Percentiles rank a stretch among this genome's conserved stretches.
Conservation (phyloP, 53 echinoderm and acorn worm species). For the Echinometra lucunter region DNA sequence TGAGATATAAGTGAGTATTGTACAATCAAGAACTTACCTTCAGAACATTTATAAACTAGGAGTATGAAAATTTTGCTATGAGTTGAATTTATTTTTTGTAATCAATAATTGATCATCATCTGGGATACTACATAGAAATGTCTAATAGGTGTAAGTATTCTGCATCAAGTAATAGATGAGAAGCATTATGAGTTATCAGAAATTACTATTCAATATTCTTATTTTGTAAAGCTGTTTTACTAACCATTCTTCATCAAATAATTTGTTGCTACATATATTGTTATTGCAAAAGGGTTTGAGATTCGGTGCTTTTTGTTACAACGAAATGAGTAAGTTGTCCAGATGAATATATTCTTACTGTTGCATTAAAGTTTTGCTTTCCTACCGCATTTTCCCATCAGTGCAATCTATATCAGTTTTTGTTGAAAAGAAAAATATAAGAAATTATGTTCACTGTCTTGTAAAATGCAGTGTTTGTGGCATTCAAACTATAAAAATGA, state of each 20-base stretch:
- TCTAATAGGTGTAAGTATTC: neutral
- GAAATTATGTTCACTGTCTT: slow-evolving; percentile 12
- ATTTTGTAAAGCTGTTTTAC: neutral
- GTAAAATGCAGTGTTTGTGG: neutral
- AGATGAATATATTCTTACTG: neutral
- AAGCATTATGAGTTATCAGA: neutral
- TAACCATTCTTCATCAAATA: neutral
- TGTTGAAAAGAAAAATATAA: neutral
- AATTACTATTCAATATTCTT: neutral
- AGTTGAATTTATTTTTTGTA: neutral
- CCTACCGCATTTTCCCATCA: neutral
- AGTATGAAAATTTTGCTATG: neutral
- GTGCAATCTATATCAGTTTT: neutral
- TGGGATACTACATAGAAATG: neutral
- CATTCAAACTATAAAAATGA: neutral
- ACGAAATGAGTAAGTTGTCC: neutral
- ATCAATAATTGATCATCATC: neutral
- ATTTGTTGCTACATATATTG: neutral
- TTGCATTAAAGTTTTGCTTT: neutral
- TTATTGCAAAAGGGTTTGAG: neutral
- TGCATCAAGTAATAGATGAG: neutral
- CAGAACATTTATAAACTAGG: neutral
- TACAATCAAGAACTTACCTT: neutral
- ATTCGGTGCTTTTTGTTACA: slow-evolving; percentile 33
- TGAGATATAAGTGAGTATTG: neutral